These are phyloP conservation scores for Rhamnusium bicolor DNA, from an alignment of 2,888 invertebrate species.

Conservation along the genomic window DNA sequence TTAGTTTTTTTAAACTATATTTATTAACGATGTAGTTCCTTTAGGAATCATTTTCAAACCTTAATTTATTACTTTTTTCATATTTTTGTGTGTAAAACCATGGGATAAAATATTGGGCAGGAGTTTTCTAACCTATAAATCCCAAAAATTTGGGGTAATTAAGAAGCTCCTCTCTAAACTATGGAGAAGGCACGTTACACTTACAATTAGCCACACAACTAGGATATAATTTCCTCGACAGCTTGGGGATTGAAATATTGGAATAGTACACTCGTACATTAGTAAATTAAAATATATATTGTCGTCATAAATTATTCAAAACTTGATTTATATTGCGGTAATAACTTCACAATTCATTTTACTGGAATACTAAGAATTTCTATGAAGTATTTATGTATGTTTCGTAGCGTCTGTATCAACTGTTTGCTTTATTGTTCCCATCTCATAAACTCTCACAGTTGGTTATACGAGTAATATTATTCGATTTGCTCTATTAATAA, in stretches of 20 bases:
- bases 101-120: too few species aligned
- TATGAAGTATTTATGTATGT: conserved; percentile 14
- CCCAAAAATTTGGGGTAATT: background rate
- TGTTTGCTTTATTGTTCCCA: background rate
- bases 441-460: conserved; percentile 3
- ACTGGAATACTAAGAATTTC: conserved; percentile 2
- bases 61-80: too few species aligned
- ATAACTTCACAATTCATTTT: conserved; percentile 21
- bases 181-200: conserved; percentile 8
- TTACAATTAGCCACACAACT: conserved; percentile 23
- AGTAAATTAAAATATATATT: conserved; percentile 29
- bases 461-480: background rate
- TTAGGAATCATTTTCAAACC: too few species aligned
- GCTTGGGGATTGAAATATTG: conserved; percentile 26
- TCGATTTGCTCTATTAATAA: background rate
- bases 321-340: conserved; percentile 21
- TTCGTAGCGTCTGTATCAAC: background rate
- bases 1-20: too few species aligned
- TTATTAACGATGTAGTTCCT: too few species aligned
- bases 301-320: conserved; percentile 18
- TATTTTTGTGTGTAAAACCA: too few species aligned
- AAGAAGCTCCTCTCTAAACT: background rate
- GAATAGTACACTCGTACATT: conserved; percentile 24
- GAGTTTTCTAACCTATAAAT: background rate
- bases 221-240: conserved; percentile 10